Percentiles rank a stretch among this genome's conserved stretches.
These are phyloP conservation scores for Sisor rabdophorus DNA, from an alignment of 2,113 vertebrate species.

Conservation along the genomic window DNA sequence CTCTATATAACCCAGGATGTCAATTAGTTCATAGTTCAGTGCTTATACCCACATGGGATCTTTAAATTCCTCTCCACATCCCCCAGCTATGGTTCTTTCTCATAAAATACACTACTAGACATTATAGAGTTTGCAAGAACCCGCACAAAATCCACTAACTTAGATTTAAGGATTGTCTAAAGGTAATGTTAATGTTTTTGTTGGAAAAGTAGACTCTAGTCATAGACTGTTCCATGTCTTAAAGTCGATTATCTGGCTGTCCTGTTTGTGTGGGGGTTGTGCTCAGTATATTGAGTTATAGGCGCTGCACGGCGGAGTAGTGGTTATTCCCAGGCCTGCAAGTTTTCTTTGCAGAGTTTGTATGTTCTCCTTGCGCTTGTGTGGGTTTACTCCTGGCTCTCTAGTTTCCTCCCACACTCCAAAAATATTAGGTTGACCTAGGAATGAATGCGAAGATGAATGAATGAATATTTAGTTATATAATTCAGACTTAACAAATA, in stretches of 20 bases:
- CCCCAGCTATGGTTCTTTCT: background rate
- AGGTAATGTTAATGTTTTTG: background rate
- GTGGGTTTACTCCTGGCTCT: no score
- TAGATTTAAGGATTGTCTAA: background rate
- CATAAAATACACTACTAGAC: background rate
- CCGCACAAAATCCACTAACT: background rate
- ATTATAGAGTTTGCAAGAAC: background rate
- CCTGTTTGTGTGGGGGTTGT: background rate
- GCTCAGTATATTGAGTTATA: no score
- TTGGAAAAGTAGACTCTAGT: background rate
- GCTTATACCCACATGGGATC: background rate
- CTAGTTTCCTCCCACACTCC: no score
- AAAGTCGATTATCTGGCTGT: background rate
- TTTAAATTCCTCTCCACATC: slow-evolving; percentile 5
- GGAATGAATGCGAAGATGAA: no score
- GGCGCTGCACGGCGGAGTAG: no score
- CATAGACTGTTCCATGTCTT: background rate
- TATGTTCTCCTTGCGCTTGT: no score
- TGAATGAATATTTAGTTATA: no score
- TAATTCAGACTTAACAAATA: background rate
- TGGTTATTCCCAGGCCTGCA: no score
- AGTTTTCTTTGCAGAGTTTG: no score
- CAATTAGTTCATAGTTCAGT: background rate
- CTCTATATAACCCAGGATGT: background rate
- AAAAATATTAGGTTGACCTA: no score